Percentiles rank a stretch among this genome's conserved stretches.
Conservation (phyloP, 2,113 vertebrate genomes). For the Antigone vipio region DNA sequence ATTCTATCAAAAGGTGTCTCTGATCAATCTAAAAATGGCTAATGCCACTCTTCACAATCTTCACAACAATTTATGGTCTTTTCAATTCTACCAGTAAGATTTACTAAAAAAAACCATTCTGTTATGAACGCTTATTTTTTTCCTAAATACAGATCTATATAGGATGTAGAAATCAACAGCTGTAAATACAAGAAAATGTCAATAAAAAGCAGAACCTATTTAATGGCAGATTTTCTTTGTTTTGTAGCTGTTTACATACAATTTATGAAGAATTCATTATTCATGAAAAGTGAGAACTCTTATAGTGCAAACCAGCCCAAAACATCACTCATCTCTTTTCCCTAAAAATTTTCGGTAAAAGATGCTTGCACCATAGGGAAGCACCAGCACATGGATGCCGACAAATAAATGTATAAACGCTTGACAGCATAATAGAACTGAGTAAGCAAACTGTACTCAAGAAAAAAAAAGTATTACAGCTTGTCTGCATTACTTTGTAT, state of each 20-base stretch:
- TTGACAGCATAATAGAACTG: neutral
- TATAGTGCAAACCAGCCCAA: neutral
- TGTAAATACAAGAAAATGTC: neutral
- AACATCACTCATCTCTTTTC: neutral
- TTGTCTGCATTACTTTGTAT: neutral
- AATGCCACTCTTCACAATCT: neutral
- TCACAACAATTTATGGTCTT: neutral
- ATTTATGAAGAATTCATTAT: neutral
- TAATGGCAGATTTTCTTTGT: neutral
- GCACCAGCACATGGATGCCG: neutral
- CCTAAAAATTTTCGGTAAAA: neutral
- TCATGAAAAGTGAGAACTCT: neutral
- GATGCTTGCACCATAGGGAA: neutral
- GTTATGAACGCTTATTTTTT: neutral
- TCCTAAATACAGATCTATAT: neutral
- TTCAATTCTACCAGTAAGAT: neutral
- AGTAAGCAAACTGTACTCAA: neutral
- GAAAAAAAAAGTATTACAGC: neutral
- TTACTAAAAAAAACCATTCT: neutral
- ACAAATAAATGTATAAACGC: neutral
- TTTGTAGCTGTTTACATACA: neutral
- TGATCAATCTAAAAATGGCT: neutral
- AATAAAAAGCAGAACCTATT: neutral
- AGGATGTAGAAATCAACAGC: neutral
- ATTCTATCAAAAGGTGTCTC: neutral